Conservation (phyloP, 2,888 invertebrate genomes). For the Lutraria lutraria region DNA sequence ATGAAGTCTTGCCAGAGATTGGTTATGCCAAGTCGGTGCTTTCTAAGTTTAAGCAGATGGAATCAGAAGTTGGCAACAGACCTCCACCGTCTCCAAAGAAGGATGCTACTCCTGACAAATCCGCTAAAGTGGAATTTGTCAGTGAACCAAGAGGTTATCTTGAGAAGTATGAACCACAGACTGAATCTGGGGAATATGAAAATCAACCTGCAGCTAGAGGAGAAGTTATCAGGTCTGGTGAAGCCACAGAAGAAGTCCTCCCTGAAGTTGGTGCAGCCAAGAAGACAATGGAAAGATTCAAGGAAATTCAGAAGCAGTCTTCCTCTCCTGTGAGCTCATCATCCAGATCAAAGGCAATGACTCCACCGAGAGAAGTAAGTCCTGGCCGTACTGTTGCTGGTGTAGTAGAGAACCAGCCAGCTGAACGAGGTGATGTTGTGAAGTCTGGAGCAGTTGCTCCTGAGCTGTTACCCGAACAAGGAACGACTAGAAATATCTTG, state of each 20-base stretch:
- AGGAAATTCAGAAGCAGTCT: constrained; percentile 67
- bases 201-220: constrained; percentile 71
- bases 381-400: constrained; percentile 69
- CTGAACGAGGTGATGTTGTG: constrained; percentile 73
- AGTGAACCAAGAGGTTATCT: constrained; percentile 77
- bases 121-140: constrained; percentile 77
- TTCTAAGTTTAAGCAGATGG: constrained; percentile 80
- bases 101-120: constrained; percentile 78
- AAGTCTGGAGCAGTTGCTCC: constrained; percentile 68
- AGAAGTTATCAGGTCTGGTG: constrained; percentile 73
- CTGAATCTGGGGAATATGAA: constrained; percentile 78
- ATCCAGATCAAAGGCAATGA: constrained; percentile 76
- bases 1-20: constrained; percentile 78
- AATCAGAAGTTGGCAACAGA: constrained; percentile 71
- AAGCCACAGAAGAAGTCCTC: constrained; percentile 65
- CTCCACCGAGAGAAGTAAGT: constrained; percentile 78
- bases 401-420: constrained; percentile 79
- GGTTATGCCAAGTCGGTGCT: constrained; percentile 80
- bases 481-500: constrained; percentile 92
- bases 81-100: constrained; percentile 77
- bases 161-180: constrained; percentile 77
- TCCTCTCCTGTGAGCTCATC: constrained; percentile 66
- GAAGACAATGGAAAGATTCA: constrained; percentile 74
- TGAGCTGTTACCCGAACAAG: constrained; percentile 87
- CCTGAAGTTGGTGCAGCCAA: constrained; percentile 75